phyloP scores from a whole-genome alignment of 2,888 invertebrate genomes.

The Netelia melanura region DNA sequence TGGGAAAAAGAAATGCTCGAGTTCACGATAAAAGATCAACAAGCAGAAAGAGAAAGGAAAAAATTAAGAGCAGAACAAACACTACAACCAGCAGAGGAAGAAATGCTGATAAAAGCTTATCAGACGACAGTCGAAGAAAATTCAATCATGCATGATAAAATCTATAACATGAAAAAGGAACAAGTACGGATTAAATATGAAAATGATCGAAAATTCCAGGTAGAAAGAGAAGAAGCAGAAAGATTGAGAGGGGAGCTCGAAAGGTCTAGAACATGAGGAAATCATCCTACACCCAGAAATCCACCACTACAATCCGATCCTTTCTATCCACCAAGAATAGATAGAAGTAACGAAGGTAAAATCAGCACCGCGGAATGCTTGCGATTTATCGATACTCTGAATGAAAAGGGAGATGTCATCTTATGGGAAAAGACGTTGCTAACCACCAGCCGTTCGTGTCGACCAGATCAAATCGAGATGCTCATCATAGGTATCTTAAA shows the following conservation, averaged over 20 bases:
- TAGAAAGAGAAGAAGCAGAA: background rate
- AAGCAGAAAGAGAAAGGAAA: too few species aligned
- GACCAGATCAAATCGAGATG: constrained; percentile 38
- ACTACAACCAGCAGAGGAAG: too few species aligned
- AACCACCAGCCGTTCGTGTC: constrained; percentile 10
- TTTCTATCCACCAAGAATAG: background rate
- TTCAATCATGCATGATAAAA: too few species aligned
- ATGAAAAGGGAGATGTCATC: constrained; percentile 33
- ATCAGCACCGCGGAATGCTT: background rate
- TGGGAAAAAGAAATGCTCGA: too few species aligned
- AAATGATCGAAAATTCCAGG: too few species aligned
- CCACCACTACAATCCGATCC: background rate
- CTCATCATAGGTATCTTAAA: constrained; percentile 34
- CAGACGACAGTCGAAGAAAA: too few species aligned
- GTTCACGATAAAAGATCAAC: too few species aligned
- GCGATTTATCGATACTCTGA: constrained; percentile 31
- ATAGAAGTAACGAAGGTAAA: constrained; percentile 12
- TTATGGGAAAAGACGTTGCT: constrained; percentile 28
- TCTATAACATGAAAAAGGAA: too few species aligned
- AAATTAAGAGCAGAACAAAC: too few species aligned
- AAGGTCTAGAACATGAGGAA: constrained; percentile 3
- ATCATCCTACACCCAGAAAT: constrained; percentile 9
- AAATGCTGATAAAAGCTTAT: too few species aligned
- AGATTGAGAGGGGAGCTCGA: constrained; percentile 16
- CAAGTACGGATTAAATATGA: too few species aligned